Evolutionary conservation across 2,888 invertebrate species (phyloP), one percentile per base, ranked within the genome.

Genomic region (Unio pictorum): DNA sequence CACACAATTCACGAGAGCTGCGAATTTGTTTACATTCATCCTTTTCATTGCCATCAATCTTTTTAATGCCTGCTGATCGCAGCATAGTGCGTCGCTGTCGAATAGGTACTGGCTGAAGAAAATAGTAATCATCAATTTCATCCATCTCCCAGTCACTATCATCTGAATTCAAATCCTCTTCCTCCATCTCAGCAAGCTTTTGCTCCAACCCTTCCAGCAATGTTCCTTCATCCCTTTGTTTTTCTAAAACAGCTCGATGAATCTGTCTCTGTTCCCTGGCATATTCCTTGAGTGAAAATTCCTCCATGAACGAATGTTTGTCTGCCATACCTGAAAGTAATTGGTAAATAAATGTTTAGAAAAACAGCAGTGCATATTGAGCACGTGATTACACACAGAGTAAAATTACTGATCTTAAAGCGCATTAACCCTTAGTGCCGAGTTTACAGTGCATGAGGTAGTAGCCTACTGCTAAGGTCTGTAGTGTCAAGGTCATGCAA

Each of bases 21-120:
- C 98, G 93, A 64, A 99, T 98, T 80, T 95, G 94, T 68, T 95
- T 93, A 89, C 98, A 98, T 87, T 97, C 97, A 88, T 96, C 96
- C 90, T 97, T 98, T 91, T 98, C 98, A 72, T 93, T 91, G 5
- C 95, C 93, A 90, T 98, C 98, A 84, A 98, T 98, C 91, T 97
- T 96, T 66, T 96, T 92, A 0, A 98, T 95, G 0, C 98, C 98
- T 11, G 98, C 95, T n/a, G 96, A 95, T 68, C 97, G 93, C 26
- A 98, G 91, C 67, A 98, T 91, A 4, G 95, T 94, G 72, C 98
- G 92, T 72, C 98, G 93, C 90, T 97, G 97, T 84, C 96, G 93
- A 4, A 97, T 96, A 15, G 97, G 95, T 69, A 98, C 95, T 15
- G 98, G 98, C 90, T 98, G 91, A 23, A 90, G 79, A 78, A 89